Percentiles rank a stretch among this genome's conserved stretches.
These are phyloP conservation scores for Malacosoma neustria DNA, from an alignment of 2,888 invertebrate species.

Conservation along the genomic window DNA sequence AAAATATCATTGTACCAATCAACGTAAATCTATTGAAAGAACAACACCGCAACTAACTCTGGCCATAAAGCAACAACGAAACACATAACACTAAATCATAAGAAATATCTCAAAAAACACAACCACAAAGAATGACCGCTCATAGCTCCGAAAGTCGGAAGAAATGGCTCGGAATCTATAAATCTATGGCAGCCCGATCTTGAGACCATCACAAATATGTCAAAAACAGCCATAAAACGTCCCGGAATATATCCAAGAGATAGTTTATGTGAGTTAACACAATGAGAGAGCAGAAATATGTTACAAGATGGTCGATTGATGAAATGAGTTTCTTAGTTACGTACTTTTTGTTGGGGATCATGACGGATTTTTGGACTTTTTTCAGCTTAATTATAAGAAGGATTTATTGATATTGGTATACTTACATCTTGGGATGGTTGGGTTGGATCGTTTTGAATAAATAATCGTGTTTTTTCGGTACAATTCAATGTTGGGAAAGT, in stretches of 20 bases:
- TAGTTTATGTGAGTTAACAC: conserved; percentile 59
- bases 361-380: conserved; percentile 6
- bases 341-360: conserved; percentile 5
- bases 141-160: conserved; percentile 30
- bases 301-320: conserved; percentile 31
- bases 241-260: conserved; percentile 44
- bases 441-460: not conserved
- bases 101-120: conserved; percentile 28
- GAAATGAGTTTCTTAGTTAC: conserved; percentile 18
- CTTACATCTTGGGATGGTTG: not conserved
- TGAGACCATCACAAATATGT: conserved; percentile 69
- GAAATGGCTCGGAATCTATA: conserved; percentile 62
- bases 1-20: not conserved
- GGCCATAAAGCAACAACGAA: conserved; percentile 6
- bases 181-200: conserved; percentile 43
- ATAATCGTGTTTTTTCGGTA: not conserved
- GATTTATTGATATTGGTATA: not conserved
- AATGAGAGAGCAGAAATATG: conserved; percentile 43
- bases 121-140: conserved; percentile 40
- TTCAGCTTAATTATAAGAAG: not conserved
- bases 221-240: conserved; percentile 59
- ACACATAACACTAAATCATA: conserved; percentile 44
- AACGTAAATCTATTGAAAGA: not conserved
- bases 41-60: conserved; percentile 12
- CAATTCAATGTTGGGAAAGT: not conserved